phyloP scores from a whole-genome alignment of 2,888 invertebrate species.

The Cinara cedri region DNA sequence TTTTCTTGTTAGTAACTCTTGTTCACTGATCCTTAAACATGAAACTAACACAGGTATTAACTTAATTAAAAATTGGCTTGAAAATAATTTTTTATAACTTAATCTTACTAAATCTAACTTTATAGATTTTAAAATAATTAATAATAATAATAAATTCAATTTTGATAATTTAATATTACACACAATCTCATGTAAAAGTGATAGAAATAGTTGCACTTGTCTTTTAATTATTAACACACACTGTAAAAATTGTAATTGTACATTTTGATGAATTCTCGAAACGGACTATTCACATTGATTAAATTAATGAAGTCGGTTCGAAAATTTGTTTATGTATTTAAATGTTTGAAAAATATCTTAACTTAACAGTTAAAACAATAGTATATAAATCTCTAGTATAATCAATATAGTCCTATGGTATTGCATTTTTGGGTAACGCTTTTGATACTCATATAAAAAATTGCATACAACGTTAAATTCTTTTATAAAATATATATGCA shows the following conservation, averaged over 20 bases:
- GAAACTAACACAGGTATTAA: neutral
- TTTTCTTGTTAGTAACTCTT: neutral
- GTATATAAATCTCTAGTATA: neutral
- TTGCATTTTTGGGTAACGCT: neutral
- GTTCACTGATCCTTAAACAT: neutral
- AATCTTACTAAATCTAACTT: slow-evolving; percentile 6
- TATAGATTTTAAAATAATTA: neutral
- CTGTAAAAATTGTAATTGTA: neutral
- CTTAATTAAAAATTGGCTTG: neutral
- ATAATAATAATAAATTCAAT: neutral
- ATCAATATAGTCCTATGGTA: neutral
- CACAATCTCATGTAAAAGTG: neutral
- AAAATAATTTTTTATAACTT: neutral
- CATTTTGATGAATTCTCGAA: neutral
- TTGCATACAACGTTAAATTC: neutral
- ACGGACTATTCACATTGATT: neutral
- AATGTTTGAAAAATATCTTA: neutral
- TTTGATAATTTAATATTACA: neutral
- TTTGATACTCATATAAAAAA: neutral
- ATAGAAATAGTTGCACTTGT: neutral
- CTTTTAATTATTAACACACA: neutral
- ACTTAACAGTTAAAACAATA: neutral
- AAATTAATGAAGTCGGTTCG: neutral
- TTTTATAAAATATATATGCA: slow-evolving; percentile 11
- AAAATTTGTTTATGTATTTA: neutral